Evolutionary conservation across 1,140 invertebrate genomes (phyloP).

Genomic region (Hycleus phaleratus): DNA sequence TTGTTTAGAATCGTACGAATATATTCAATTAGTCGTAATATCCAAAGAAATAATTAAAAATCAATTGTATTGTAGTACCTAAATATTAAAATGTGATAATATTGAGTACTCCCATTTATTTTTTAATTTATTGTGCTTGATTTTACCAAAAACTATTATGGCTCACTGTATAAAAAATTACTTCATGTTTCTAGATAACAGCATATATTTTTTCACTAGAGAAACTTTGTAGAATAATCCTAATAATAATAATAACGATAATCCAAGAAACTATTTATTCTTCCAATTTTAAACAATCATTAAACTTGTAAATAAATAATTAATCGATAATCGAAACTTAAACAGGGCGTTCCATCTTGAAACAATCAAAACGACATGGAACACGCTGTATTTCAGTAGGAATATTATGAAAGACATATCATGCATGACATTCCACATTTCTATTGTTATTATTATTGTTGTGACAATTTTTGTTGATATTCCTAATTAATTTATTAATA

Average conservation of each 20-base stretch:
- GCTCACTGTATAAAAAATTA: neutral
- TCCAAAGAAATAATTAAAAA: conserved; percentile 1
- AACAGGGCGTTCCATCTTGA: no score
- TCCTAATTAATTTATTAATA: no score
- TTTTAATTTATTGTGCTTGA: neutral
- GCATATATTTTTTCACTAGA: conserved; percentile 10
- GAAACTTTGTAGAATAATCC: neutral
- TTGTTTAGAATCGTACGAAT: no score
- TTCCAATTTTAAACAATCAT: conserved; percentile 14
- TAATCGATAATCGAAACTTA: neutral
- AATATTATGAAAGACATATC: conserved; percentile 8
- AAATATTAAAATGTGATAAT: conserved; percentile 21
- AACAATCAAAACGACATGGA: no score
- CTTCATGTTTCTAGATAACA: neutral
- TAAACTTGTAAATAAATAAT: conserved; percentile 6
- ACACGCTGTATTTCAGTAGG: no score
- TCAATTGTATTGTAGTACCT: neutral
- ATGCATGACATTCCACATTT: conserved; percentile 12
- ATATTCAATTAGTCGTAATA: neutral
- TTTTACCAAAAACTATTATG: neutral
- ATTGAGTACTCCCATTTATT: neutral
- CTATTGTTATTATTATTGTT: no score
- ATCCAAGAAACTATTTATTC: conserved; percentile 10
- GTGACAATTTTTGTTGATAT: no score
- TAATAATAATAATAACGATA: neutral